A percentile compares a stretch with the other conserved stretches of the same genome.
phyloP scores from a whole-genome alignment of 2,113 vertebrate genomes.

The Empidonax traillii region DNA sequence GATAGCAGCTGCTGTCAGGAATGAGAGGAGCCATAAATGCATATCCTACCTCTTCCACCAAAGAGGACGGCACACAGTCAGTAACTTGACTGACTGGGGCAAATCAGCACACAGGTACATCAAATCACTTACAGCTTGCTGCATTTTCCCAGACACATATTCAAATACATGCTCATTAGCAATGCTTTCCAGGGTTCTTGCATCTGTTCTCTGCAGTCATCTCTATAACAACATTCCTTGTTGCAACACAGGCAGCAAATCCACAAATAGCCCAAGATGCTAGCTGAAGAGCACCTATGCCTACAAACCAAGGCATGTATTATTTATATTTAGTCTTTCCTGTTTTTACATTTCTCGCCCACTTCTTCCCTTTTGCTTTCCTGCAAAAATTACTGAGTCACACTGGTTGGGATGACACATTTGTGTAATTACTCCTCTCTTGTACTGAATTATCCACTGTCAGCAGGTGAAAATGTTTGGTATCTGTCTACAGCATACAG shows the following conservation, averaged over 20 bases:
- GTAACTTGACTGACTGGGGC: not conserved
- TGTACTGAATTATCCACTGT: not conserved
- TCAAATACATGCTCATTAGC: not conserved
- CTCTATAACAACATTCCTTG: not conserved
- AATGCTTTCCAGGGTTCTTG: not conserved
- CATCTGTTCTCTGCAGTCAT: not conserved
- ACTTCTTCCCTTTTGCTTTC: not conserved
- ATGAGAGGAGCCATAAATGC: accelerated
- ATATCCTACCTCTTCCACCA: not conserved
- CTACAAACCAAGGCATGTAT: not conserved
- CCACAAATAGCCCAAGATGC: not conserved
- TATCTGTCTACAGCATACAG: not conserved
- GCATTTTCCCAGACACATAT: not conserved
- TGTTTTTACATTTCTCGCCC: not conserved
- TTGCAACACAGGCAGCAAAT: not conserved
- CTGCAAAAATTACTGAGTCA: not conserved
- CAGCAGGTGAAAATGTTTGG: not conserved
- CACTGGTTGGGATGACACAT: not conserved
- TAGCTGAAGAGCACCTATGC: not conserved
- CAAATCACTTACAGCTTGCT: not conserved
- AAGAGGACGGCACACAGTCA: not conserved
- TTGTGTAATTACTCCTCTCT: not conserved
- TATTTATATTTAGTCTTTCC: not conserved
- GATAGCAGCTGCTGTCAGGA: not conserved
- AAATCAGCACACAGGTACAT: not conserved